These are phyloP conservation scores for Taeniopygia guttata DNA, from an alignment of 2,797 vertebrate species.

Conservation along the genomic window DNA sequence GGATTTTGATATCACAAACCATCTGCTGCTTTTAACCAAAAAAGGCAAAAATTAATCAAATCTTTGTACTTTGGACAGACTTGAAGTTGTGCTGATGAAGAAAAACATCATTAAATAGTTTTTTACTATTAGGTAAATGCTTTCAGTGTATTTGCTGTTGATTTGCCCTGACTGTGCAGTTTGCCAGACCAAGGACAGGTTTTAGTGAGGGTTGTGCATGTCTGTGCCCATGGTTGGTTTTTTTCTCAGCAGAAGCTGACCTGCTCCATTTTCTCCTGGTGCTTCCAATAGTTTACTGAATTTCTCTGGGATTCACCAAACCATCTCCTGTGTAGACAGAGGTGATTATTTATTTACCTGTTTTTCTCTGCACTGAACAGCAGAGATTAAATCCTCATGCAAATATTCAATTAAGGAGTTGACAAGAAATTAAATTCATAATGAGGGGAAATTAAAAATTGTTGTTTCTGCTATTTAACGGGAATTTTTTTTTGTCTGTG, in stretches of 20 bases:
- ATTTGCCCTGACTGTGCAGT: neutral
- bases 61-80: neutral
- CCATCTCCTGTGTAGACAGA: no score
- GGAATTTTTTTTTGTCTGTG: neutral
- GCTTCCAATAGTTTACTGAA: no score
- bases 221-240: rapidly evolving
- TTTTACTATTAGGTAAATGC: neutral
- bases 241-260: no score
- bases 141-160: neutral
- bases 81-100: neutral
- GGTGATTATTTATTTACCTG: neutral
- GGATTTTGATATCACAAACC: neutral
- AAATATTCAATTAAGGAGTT: neutral
- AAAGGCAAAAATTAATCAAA: neutral
- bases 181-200: neutral
- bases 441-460: neutral
- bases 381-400: neutral
- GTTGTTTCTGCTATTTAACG: slow-evolving; percentile 45
- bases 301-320: no score
- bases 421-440: slow-evolving; percentile 19
- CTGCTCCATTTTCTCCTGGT: no score
- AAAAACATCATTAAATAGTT: neutral
- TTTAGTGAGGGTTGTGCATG: neutral
- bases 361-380: neutral
- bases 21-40: neutral